These are phyloP conservation scores for Oxyura jamaicensis DNA, from an alignment of 2,113 vertebrate genomes.

Conservation along the genomic window DNA sequence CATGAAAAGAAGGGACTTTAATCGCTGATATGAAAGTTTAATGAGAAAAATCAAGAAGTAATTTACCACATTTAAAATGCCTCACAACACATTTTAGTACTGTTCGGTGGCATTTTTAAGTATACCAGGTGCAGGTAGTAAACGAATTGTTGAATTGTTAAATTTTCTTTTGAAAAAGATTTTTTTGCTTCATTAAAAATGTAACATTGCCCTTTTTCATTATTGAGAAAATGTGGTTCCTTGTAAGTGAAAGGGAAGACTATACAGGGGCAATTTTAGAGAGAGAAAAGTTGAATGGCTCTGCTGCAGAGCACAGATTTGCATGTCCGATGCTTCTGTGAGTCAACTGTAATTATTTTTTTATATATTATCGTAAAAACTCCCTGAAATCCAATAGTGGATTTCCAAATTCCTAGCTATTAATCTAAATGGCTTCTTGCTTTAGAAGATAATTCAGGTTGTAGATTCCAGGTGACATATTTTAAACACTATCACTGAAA, in stretches of 20 bases:
- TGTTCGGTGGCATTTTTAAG: not conserved
- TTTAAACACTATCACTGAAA: conserved; percentile 18
- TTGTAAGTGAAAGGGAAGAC: conserved; percentile 36
- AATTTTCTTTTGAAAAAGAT: conserved; percentile 23
- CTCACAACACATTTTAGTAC: not conserved
- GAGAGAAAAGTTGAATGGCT: not conserved
- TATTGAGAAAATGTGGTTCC: conserved; percentile 19
- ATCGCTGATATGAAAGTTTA: not conserved
- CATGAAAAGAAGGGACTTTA: conserved; percentile 16
- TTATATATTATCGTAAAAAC: not conserved
- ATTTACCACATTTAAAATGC: conserved; percentile 17
- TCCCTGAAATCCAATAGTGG: not conserved
- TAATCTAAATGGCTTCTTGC: conserved; percentile 24
- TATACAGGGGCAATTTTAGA: conserved; percentile 1
- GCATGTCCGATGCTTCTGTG: not conserved
- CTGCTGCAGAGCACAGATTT: not conserved
- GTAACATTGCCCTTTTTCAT: conserved; percentile 52
- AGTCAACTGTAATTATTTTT: not conserved
- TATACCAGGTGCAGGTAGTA: not conserved
- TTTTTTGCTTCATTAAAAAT: conserved; percentile 51
- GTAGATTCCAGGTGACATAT: conserved; percentile 14
- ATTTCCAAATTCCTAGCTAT: not conserved
- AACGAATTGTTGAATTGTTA: not conserved
- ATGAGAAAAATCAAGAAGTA: conserved; percentile 44
- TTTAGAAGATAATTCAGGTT: not conserved